phyloP scores from a whole-genome alignment of 2,113 vertebrate species.

The Pituophis catenifer region DNA sequence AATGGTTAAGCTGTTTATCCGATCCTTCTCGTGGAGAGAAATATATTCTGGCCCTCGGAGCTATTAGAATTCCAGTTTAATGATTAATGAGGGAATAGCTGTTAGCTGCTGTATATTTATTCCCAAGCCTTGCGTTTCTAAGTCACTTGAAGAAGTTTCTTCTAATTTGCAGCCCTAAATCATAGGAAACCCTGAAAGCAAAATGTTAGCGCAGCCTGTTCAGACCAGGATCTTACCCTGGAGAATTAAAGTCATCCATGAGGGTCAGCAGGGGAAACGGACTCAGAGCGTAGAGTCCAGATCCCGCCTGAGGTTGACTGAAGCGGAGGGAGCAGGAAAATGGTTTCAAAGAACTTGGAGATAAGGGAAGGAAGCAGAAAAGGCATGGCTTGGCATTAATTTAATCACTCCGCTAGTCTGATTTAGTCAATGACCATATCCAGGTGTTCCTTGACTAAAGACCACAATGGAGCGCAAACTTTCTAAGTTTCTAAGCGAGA shows the following conservation, averaged over 20 bases:
- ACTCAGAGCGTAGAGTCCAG: rapidly evolving
- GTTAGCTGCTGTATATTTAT: neutral
- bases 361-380: neutral
- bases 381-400: neutral
- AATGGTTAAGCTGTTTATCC: neutral
- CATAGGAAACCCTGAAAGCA: neutral
- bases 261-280: neutral
- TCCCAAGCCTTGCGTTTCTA: neutral
- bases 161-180: neutral
- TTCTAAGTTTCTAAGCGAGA: no score
- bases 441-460: no score
- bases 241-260: neutral
- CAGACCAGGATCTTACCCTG: neutral
- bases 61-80: neutral
- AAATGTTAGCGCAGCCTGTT: neutral
- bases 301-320: neutral
- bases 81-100: neutral
- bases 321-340: neutral
- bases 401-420: neutral
- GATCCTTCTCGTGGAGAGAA: neutral
- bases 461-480: no score
- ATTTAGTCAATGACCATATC: neutral
- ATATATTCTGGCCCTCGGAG: neutral
- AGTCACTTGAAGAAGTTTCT: neutral
- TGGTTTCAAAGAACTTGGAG: neutral